phyloP scores from a whole-genome alignment of 2,113 vertebrate species.

The Plestiodon gilberti region DNA sequence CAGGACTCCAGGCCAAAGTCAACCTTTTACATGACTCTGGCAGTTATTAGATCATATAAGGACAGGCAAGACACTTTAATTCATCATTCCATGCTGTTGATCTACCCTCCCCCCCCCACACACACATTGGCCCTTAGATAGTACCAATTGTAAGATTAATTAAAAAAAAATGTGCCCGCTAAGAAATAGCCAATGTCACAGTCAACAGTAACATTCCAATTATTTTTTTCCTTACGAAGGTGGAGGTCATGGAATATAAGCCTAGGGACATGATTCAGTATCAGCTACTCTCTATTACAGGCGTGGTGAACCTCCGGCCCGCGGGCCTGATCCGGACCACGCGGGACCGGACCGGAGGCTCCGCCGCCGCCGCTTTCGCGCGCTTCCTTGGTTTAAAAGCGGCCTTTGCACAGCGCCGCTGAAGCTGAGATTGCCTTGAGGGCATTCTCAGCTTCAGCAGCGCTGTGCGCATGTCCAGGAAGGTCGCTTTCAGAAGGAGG shows the following conservation, averaged over 20 bases:
- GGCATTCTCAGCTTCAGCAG: too few species aligned
- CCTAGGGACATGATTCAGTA: not conserved
- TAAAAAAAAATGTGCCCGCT: constrained; percentile 2
- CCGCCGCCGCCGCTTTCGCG: too few species aligned
- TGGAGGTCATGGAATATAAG: not conserved
- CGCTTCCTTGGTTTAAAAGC: too few species aligned
- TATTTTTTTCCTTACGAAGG: constrained; percentile 6
- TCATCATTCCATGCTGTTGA: not conserved
- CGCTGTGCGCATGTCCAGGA: too few species aligned
- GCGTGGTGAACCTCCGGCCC: too few species aligned
- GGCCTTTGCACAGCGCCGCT: too few species aligned
- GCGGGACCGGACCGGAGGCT: too few species aligned
- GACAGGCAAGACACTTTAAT: too few species aligned
- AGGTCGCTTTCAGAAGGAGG: too few species aligned
- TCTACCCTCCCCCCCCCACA: not conserved
- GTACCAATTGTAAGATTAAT: not conserved
- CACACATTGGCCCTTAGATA: not conserved
- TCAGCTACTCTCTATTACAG: not conserved
- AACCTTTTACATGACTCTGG: not conserved
- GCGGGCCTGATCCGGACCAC: too few species aligned
- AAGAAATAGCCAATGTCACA: not conserved
- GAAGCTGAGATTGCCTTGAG: too few species aligned
- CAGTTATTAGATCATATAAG: not conserved
- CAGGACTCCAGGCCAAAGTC: not conserved
- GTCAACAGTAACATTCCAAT: constrained; percentile 1